Evolutionary conservation across 2,113 vertebrate genomes (phyloP).

Genomic region (Circaetus cinerascens): DNA sequence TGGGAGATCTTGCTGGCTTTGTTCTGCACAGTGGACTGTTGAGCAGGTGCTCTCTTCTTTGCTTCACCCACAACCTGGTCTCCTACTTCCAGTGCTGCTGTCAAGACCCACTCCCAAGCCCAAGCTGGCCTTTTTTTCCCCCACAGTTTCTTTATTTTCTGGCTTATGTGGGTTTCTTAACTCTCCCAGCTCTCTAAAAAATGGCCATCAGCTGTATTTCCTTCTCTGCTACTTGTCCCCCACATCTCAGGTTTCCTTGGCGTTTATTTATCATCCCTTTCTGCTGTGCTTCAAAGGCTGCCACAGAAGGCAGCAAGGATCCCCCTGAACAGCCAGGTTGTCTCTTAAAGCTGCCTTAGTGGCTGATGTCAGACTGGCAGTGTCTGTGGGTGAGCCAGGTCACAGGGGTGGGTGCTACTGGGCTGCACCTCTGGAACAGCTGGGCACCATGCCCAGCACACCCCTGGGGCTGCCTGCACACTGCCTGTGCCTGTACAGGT

Average conservation of each 20-base stretch:
- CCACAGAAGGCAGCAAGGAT: background rate
- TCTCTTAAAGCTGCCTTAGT: fast-evolving
- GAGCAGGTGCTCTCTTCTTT: background rate
- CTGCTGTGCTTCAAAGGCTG: background rate
- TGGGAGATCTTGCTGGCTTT: background rate
- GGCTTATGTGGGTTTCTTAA: background rate
- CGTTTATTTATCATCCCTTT: background rate
- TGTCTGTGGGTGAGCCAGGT: fast-evolving
- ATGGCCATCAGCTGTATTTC: background rate
- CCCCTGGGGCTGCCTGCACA: background rate
- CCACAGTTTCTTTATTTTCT: background rate
- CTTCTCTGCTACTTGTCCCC: background rate
- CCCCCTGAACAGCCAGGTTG: background rate
- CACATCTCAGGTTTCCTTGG: background rate
- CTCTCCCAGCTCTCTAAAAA: background rate
- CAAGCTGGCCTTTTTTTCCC: background rate
- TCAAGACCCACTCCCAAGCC: background rate
- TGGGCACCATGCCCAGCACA: fast-evolving
- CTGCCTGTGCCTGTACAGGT: background rate
- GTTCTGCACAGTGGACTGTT: background rate
- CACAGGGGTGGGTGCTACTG: background rate
- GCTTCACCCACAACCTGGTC: background rate
- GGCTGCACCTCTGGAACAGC: background rate
- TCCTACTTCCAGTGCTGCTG: background rate
- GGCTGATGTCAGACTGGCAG: background rate